Percentiles rank a stretch among this genome's conserved stretches.
These are phyloP conservation scores for Sorex maritimensis DNA, from an alignment of 2,797 vertebrate species.

Conservation along the genomic window DNA sequence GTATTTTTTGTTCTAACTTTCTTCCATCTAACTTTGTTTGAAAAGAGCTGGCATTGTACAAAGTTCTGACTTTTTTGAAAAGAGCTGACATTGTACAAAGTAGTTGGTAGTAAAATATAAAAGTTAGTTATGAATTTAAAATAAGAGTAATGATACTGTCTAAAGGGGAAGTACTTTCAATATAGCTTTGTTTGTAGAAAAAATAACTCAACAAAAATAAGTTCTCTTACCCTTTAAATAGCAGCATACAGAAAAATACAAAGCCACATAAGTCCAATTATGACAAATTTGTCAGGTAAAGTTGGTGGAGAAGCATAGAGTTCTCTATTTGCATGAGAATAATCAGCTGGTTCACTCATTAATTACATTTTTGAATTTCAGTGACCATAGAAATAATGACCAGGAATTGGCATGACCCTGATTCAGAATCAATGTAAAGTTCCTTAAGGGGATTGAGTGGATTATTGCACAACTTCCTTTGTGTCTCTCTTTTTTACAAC, in stretches of 20 bases:
- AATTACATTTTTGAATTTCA: neutral
- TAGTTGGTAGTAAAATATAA: neutral
- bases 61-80: neutral
- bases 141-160: neutral
- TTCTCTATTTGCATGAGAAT: neutral
- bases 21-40: neutral
- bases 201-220: neutral
- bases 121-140: neutral
- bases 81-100: neutral
- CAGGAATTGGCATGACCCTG: too few species aligned
- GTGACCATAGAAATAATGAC: neutral
- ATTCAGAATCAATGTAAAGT: neutral
- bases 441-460: neutral
- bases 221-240: neutral
- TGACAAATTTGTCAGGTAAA: neutral
- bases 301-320: neutral
- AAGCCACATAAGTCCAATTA: neutral
- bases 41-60: too few species aligned
- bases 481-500: too few species aligned
- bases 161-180: neutral
- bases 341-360: neutral
- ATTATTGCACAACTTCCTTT: too few species aligned
- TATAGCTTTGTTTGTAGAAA: constrained; percentile 11
- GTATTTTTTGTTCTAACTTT: neutral
- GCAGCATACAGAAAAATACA: constrained; percentile 22